Conservation (phyloP, 2,888 invertebrate genomes). For the Folsomia candida region DNA sequence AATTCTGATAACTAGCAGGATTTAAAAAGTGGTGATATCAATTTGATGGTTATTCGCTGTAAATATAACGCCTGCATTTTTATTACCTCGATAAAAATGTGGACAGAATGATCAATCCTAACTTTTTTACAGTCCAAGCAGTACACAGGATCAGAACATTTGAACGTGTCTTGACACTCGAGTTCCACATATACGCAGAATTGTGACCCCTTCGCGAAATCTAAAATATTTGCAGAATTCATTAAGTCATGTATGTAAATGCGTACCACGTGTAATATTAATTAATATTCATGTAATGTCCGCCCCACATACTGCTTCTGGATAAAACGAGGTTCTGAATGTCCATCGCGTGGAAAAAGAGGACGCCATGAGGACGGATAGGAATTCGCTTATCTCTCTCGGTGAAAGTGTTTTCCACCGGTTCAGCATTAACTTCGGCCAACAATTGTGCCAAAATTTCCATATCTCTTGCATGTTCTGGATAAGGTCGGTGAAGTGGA, state of each 20-base stretch:
- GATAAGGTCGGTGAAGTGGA: constrained; percentile 31
- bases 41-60: background rate
- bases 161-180: constrained; percentile 32
- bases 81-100: constrained; percentile 34
- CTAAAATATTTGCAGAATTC: background rate
- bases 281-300: background rate
- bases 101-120: constrained; percentile 36
- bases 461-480: constrained; percentile 22
- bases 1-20: constrained; percentile 23
- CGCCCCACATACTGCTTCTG: constrained; percentile 15
- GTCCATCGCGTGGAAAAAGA: constrained; percentile 39
- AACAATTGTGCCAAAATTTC: constrained; percentile 18
- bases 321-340: constrained; percentile 27
- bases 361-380: constrained; percentile 35
- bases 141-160: constrained; percentile 32
- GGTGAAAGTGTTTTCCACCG: constrained; percentile 10
- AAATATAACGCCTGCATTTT: background rate
- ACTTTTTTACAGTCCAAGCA: constrained; percentile 20
- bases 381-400: constrained; percentile 25
- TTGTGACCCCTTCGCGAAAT: constrained; percentile 26
- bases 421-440: constrained; percentile 11
- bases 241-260: background rate
- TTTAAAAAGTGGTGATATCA: background rate
- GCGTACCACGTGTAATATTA: background rate
- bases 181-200: constrained; percentile 33